Evolutionary conservation across 92 coral and sea anemone species (phyloP), one percentile per base, ranked within the genome.

Genomic region (Bergia puertoricense): DNA sequence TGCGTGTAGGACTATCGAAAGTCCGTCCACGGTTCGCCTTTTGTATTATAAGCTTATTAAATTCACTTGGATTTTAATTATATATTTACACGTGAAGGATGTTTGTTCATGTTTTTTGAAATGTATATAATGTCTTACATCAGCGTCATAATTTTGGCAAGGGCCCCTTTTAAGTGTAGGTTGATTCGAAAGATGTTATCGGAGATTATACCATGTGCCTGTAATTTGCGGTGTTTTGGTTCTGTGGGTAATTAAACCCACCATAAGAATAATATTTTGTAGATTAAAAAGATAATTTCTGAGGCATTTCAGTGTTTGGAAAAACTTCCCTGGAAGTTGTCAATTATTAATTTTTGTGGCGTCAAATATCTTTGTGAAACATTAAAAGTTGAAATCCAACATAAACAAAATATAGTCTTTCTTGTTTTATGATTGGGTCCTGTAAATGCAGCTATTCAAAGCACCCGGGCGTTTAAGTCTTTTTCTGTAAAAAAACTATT

Each of bases 361-460:
- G 37, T 71, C 78, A 45, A 16, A 84, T 69, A 84, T 71, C 77
- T 14, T 84, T 69, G 46, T 68, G 59, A 37, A 84, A 48, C 77
- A 82, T 82, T 82, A 82, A 82, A 84, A 84, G 78, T 71, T 84
- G 87, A 71, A 71, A 23, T 67, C 65, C 71, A 84, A 84, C 87
- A 71, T 46, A 71, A 50, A 68, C 76, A 67, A 68, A 65, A 42
- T 66, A 45, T 68, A 22, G n/a, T 84, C 23, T 84, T 23, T 40
- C 78, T 69, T 69, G 62, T 18, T 42, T 37, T 44, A 23, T 82
- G 46, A 13, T 46, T 84, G 40, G 77, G 15, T 36, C 23, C n/a
- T 44, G 8, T 43, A 22, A 45, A 14, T 39, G 9, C 36, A 43
- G 51, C 36, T 71, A 66, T 68, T 42, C 44, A 46, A 71, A 69